A percentile compares a stretch with the other conserved stretches of the same genome.
These are phyloP conservation scores for Sinopyrophorus schimmeli DNA, from an alignment of 2,888 invertebrate species.

Conservation along the genomic window DNA sequence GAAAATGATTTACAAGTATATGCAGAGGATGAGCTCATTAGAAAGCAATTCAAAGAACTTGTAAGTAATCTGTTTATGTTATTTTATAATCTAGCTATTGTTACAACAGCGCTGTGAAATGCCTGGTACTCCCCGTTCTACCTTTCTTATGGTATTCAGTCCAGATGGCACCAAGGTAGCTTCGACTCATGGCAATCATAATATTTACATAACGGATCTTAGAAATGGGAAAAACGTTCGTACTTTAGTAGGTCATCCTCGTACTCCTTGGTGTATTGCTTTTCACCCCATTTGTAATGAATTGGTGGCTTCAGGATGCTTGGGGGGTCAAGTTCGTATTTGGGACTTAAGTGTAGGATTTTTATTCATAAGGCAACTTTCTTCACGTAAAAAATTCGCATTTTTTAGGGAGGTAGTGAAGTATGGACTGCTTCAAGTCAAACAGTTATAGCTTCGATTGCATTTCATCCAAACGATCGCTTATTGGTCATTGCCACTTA, in stretches of 20 bases:
- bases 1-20: conserved; percentile 32
- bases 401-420: conserved; percentile 78
- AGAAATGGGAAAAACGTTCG: conserved; percentile 77
- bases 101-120: conserved; percentile 66
- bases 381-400: too few species aligned
- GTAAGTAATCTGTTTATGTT: conserved; percentile 50
- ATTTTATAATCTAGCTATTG: conserved; percentile 4
- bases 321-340: conserved; percentile 86
- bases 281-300: conserved; percentile 85
- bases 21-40: conserved; percentile 68
- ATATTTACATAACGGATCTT: conserved; percentile 81
- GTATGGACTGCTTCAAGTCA: conserved; percentile 75
- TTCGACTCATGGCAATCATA: conserved; percentile 88
- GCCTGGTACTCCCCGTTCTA: conserved; percentile 76
- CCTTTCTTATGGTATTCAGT: conserved; percentile 86
- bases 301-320: conserved; percentile 84
- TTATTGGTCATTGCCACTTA: conserved; percentile 83
- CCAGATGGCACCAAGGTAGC: conserved; percentile 84
- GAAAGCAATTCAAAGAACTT: conserved; percentile 64
- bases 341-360: conserved; percentile 82
- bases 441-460: conserved; percentile 80
- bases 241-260: conserved; percentile 78
- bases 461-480: conserved; percentile 83
- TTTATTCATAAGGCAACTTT: too few species aligned
- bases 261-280: conserved; percentile 89